Percentiles rank a stretch among this genome's conserved stretches.
Evolutionary conservation across 2,113 vertebrate genomes (phyloP).

Genomic region (Corvus moneduloides): DNA sequence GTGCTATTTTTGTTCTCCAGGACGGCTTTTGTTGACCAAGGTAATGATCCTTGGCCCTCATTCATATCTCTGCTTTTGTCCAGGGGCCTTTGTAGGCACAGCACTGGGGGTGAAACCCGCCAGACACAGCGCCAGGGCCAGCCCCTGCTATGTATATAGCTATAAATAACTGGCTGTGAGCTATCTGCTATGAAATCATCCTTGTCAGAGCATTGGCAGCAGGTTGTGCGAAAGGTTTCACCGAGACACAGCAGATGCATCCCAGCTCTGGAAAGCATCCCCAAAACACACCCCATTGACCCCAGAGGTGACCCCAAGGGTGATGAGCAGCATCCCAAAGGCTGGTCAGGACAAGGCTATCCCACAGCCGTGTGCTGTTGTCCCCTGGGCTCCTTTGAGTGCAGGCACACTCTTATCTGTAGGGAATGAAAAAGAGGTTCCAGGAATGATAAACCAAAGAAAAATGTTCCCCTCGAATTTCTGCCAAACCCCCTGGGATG

Average conservation of each 20-base stretch:
- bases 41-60: conserved; percentile 66
- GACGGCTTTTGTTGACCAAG: conserved; percentile 58
- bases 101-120: neutral
- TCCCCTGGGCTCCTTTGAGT: neutral
- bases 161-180: neutral
- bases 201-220: neutral
- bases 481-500: fast-evolving
- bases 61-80: conserved; percentile 60
- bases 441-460: neutral
- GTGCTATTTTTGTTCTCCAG: conserved; percentile 52
- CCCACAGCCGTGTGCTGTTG: neutral
- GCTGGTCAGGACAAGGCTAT: neutral
- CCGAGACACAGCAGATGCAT: neutral
- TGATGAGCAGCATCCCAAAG: neutral
- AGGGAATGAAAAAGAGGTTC: neutral
- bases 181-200: neutral
- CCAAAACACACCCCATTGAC: neutral
- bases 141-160: neutral
- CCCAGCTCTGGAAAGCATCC: fast-evolving
- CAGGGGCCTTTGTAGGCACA: neutral
- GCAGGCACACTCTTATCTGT: neutral
- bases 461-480: neutral
- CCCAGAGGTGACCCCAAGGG: neutral
- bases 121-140: neutral
- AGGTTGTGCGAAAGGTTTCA: neutral